phyloP scores from a whole-genome alignment of 2,888 invertebrate species.

The Drosophila rellima region DNA sequence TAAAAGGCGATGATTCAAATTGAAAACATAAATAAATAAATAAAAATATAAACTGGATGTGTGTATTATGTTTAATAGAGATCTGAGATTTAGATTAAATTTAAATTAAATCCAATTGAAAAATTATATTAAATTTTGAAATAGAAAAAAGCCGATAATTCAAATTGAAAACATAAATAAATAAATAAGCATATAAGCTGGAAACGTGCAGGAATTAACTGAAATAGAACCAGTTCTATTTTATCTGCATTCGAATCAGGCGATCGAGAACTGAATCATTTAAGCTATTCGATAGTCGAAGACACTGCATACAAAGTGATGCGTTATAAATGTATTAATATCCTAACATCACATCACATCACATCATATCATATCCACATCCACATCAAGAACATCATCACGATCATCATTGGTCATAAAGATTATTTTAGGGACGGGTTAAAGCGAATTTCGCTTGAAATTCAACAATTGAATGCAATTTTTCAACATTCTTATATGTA shows the following conservation, averaged over 20 bases:
- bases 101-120: neutral
- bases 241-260: conserved; percentile 13
- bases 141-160: conserved; percentile 6
- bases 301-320: conserved; percentile 20
- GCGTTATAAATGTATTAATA: conserved; percentile 3
- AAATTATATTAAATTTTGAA: conserved; percentile 5
- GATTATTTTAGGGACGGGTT: conserved; percentile 11
- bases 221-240: conserved; percentile 32
- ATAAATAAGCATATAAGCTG: conserved; percentile 1
- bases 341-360: conserved; percentile 4
- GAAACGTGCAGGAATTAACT: conserved; percentile 6
- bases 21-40: too few species aligned
- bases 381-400: neutral
- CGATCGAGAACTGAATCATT: neutral
- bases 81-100: conserved; percentile 2
- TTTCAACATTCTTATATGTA: conserved; percentile 29
- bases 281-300: neutral
- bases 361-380: too few species aligned
- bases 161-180: conserved; percentile 21
- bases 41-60: too few species aligned
- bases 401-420: conserved; percentile 9
- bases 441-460: conserved; percentile 24
- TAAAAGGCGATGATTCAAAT: too few species aligned
- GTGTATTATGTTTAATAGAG: neutral
- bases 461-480: conserved; percentile 45